Percentiles rank a stretch among this genome's conserved stretches.
Evolutionary conservation across 2,797 vertebrate genomes (phyloP).

Genomic region (Rhabdophis nuchalis): DNA sequence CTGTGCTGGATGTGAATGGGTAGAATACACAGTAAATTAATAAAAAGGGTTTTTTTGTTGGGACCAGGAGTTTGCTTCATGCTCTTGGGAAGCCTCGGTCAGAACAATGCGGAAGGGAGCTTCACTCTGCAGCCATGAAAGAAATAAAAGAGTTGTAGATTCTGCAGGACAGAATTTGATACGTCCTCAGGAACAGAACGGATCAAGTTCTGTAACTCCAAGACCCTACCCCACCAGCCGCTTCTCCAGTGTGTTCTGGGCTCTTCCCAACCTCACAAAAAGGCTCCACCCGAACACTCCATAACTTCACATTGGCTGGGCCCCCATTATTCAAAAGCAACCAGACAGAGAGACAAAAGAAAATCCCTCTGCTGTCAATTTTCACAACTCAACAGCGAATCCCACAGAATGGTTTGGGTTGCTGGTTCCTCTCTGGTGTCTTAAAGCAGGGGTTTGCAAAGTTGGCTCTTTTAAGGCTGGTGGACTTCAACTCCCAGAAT

Average conservation of each 20-base stretch:
- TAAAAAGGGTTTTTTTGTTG: too few relatives aligned
- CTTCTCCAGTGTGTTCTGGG: not conserved
- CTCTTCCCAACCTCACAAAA: not conserved
- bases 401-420: not conserved
- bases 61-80: too few relatives aligned
- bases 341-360: not conserved
- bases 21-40: too few relatives aligned
- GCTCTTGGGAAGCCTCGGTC: too few relatives aligned
- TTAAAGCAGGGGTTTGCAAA: too few relatives aligned
- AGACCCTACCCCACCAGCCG: not conserved
- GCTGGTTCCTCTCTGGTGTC: not conserved
- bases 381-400: not conserved
- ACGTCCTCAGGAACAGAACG: not conserved
- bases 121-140: not conserved
- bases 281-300: not conserved
- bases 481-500: too few relatives aligned
- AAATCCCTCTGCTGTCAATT: too few relatives aligned
- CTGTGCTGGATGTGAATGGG: too few relatives aligned
- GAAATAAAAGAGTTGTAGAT: not conserved
- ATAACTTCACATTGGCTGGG: not conserved
- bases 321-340: not conserved
- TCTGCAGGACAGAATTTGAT: too few relatives aligned
- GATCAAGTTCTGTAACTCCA: not conserved
- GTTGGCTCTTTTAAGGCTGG: too few relatives aligned
- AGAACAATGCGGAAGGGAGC: not conserved